Percentiles rank a stretch among this genome's conserved stretches.
These are phyloP conservation scores for Gnathochromis pfefferi DNA, from an alignment of 2,113 vertebrate species.

Conservation along the genomic window DNA sequence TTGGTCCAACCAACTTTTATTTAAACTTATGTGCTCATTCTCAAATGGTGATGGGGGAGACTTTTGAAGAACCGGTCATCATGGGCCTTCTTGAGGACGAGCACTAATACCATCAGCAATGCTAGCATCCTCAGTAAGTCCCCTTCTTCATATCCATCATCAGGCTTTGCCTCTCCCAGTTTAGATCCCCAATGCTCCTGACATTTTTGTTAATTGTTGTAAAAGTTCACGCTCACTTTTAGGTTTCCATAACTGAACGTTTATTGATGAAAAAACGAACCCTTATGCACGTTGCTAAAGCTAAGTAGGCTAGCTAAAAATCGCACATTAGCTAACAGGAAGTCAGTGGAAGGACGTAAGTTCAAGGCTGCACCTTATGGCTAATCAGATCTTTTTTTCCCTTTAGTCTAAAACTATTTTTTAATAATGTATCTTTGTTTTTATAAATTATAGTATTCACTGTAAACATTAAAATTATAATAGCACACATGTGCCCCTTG, in stretches of 20 bases:
- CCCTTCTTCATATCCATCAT: neutral
- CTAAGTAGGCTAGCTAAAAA: neutral
- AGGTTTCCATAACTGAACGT: neutral
- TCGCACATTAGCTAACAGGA: neutral
- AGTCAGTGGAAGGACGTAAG: neutral
- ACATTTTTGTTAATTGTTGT: neutral
- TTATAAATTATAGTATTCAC: neutral
- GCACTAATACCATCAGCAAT: neutral
- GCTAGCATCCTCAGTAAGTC: neutral
- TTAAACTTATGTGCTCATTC: neutral
- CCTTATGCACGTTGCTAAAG: neutral
- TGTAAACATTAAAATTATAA: neutral
- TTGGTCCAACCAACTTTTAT: neutral
- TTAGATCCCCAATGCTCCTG: neutral
- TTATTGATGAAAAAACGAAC: neutral
- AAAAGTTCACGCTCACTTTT: neutral
- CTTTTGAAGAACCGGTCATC: neutral
- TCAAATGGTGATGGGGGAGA: neutral
- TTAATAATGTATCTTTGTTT: neutral
- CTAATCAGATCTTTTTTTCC: neutral
- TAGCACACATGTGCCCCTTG: neutral
- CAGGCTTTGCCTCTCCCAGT: neutral
- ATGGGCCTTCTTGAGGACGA: rapidly evolving
- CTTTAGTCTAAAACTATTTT: neutral
- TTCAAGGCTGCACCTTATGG: neutral